phyloP scores from a whole-genome alignment of 2,797 vertebrate genomes.

The Sebastes umbrosus region DNA sequence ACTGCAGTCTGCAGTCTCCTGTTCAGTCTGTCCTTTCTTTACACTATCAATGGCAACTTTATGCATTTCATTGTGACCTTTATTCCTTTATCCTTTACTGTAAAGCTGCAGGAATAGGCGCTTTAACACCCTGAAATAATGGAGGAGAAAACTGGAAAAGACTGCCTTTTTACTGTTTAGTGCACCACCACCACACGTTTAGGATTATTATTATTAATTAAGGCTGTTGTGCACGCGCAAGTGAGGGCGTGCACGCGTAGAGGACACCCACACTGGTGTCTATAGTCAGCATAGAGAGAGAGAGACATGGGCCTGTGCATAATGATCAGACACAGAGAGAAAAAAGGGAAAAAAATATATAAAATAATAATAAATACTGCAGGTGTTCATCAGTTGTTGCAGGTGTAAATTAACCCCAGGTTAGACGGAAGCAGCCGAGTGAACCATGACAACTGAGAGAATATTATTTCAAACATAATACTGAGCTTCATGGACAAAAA shows the following conservation, averaged over 20 bases:
- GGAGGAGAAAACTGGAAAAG: neutral
- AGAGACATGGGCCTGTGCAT: conserved; percentile 46
- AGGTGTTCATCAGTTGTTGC: neutral
- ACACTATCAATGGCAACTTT: neutral
- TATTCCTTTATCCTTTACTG: neutral
- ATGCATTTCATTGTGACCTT: neutral
- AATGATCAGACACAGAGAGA: conserved; percentile 10
- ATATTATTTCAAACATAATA: neutral
- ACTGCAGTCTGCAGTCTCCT: neutral
- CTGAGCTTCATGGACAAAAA: neutral
- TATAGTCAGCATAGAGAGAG: neutral
- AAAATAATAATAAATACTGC: neutral
- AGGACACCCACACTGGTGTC: conserved; percentile 64
- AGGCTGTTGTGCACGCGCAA: neutral
- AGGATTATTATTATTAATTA: conserved; percentile 23
- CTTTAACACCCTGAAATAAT: neutral
- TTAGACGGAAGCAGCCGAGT: neutral
- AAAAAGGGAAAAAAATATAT: neutral
- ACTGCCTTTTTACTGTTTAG: neutral
- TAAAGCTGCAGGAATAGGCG: neutral
- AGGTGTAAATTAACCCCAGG: neutral
- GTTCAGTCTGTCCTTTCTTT: neutral
- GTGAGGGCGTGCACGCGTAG: neutral
- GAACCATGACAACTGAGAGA: neutral
- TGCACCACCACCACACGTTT: neutral